phyloP scores from a whole-genome alignment of 1,140 invertebrate species.

The Mya arenaria region DNA sequence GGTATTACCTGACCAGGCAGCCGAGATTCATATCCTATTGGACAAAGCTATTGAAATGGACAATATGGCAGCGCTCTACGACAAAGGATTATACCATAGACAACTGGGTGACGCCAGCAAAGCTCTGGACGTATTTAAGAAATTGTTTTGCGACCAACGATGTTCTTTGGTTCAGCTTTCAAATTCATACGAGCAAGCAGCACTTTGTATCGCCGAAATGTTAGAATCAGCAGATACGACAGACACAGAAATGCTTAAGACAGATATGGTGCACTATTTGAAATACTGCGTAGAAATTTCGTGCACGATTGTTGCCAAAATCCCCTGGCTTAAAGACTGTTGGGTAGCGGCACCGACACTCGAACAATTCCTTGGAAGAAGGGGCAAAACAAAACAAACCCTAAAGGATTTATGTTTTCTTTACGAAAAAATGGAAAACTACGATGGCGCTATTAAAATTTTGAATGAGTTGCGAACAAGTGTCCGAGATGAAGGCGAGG shows the following conservation, averaged over 20 bases:
- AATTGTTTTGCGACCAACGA: not conserved
- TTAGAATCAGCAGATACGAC: not conserved
- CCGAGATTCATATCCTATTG: not conserved
- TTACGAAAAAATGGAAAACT: slow-evolving; percentile 19
- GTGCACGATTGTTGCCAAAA: slow-evolving; percentile 18
- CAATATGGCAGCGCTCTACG: slow-evolving; percentile 4
- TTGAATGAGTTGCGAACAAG: not conserved
- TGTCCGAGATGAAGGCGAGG: not conserved
- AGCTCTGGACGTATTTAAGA: slow-evolving; percentile 25
- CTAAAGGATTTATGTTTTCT: slow-evolving; percentile 13
- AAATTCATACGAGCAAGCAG: slow-evolving; percentile 34
- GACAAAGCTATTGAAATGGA: slow-evolving; percentile 14
- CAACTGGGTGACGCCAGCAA: not conserved
- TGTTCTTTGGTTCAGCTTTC: slow-evolving; percentile 11
- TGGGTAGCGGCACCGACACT: slow-evolving; percentile 20
- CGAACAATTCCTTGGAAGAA: not conserved
- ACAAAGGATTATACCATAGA: slow-evolving; percentile 25
- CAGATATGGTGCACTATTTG: slow-evolving; percentile 16
- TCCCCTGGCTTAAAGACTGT: slow-evolving; percentile 24
- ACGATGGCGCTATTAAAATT: not conserved
- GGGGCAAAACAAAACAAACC: slow-evolving; percentile 3
- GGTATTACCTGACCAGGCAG: not conserved
- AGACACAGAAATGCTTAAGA: not conserved
- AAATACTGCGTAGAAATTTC: slow-evolving; percentile 37
- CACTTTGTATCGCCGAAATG: not conserved